Base-by-base conservation (phyloP, 2,113 vertebrate species). In the Labeo catla region DNA sequence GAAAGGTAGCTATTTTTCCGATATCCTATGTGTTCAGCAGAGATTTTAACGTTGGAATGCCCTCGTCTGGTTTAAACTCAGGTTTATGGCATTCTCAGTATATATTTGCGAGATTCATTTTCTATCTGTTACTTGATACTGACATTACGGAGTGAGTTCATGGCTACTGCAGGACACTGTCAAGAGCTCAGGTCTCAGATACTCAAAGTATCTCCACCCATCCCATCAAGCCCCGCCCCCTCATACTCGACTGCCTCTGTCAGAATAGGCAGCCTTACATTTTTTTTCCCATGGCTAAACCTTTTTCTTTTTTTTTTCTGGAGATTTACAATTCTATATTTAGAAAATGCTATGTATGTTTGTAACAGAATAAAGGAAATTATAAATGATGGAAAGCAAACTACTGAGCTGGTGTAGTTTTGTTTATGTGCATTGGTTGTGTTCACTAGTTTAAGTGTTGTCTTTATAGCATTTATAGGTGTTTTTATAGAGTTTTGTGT, bases 271-370 rank as follows among this genome's bases (percentile, higher is more conserved):
- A 76, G 81, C 66, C 73, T 80, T 74, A 72, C 76, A 68, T 86
- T 87, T 83, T 39, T 28, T 39, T 57, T 54, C 68, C 59, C 68
- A 68, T 76, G 72, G 77, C 57, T 79, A 23, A 74, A 52, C 78
- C 84, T 54, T 87, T 89, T 88, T 72, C 54, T 76, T 34, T 45
- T 85, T 39, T 39, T 39, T 39, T 39, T 39, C 63, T 84, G 85
- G 68, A 88, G 83, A 88, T 92, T 89, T 91, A 90, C 87, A 90
- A 90, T 80, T 90, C 88, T 92, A 92, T 92, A 91, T 91, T 92
- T 91, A 92, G 90, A 91, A 90, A 87, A 86, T 91, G 86, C 87
- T 88, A 87, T 90, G 91, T 92, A 91, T 92, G 91, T 91, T 92
- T 92, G 89, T 92, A 92, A 88, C 87, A 87, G 86, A 92, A 91